Conservation (phyloP, 2,888 invertebrate genomes). For the Drosophila lacicola region DNA sequence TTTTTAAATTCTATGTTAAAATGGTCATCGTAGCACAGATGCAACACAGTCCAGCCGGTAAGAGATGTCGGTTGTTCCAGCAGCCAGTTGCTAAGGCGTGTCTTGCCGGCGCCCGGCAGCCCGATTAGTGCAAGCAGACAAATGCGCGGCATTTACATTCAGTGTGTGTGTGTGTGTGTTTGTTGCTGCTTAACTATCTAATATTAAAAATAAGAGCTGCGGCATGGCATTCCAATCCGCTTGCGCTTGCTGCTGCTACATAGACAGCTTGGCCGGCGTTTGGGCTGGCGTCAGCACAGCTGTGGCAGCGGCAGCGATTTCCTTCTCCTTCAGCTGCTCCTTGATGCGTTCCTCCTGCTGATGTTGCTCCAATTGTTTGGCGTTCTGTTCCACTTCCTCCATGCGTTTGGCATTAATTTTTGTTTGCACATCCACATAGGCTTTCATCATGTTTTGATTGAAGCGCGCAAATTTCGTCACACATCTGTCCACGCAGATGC, state of each 20-base stretch:
- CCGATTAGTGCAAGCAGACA: slow-evolving; percentile 81
- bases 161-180: slow-evolving; percentile 13
- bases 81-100: slow-evolving; percentile 71
- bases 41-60: slow-evolving; percentile 61
- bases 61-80: slow-evolving; percentile 18
- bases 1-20: slow-evolving; percentile 32
- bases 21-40: slow-evolving; percentile 81
- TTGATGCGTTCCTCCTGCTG: slow-evolving; percentile 48
- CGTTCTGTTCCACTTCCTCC: slow-evolving; percentile 79
- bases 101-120: slow-evolving; percentile 83
- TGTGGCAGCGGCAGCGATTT: slow-evolving; percentile 13
- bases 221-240: slow-evolving; percentile 48
- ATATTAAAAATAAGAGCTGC: slow-evolving; percentile 52
- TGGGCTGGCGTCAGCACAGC: slow-evolving; percentile 46
- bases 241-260: slow-evolving; percentile 50
- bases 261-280: slow-evolving; percentile 30
- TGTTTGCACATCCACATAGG: slow-evolving; percentile 84
- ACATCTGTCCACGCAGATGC: slow-evolving; percentile 82
- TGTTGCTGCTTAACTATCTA: slow-evolving; percentile 61
- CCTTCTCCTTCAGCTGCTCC: slow-evolving; percentile 34
- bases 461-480: slow-evolving; percentile 84
- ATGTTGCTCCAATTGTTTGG: slow-evolving; percentile 59
- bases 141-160: slow-evolving; percentile 67
- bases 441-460: slow-evolving; percentile 84
- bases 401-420: slow-evolving; percentile 82